These are phyloP conservation scores for Odontophorus gujanensis DNA, from an alignment of 2,113 vertebrate species.

Conservation along the genomic window DNA sequence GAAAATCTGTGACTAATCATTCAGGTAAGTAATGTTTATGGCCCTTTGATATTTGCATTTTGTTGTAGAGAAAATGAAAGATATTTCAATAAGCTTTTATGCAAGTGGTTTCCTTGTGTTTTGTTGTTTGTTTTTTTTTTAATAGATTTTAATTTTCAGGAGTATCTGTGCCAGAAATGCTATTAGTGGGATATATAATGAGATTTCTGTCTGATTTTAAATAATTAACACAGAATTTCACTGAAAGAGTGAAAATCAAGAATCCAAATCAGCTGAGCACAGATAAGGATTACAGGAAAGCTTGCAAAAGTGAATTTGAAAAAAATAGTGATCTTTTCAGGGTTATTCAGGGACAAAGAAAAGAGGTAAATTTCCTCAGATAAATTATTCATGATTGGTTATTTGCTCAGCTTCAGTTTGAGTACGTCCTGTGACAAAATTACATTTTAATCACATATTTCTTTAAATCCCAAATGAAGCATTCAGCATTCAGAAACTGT, in stretches of 20 bases:
- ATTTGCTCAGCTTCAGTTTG: constrained; percentile 51
- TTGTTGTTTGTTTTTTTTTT: neutral
- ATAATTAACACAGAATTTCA: constrained; percentile 33
- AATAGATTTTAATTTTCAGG: neutral
- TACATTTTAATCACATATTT: constrained; percentile 71
- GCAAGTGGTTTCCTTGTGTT: neutral
- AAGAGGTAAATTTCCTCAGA: constrained; percentile 51
- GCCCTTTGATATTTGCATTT: neutral
- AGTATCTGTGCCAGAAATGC: neutral
- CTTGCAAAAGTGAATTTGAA: constrained; percentile 50
- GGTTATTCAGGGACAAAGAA: constrained; percentile 45
- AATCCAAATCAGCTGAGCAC: too few species aligned
- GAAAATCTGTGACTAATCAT: neutral
- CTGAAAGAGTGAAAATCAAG: neutral
- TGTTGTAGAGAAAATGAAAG: neutral
- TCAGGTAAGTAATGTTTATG: neutral
- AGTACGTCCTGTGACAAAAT: constrained; percentile 62
- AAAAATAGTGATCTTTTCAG: constrained; percentile 53
- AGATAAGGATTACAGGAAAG: neutral
- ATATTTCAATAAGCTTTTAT: neutral
- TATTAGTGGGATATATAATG: neutral
- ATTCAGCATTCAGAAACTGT: constrained; percentile 41
- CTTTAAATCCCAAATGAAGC: constrained; percentile 55
- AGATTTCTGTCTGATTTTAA: constrained; percentile 19
- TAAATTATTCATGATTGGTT: constrained; percentile 70